Conservation (phyloP, 2,113 vertebrate species). For the Malaclemys terrapin region DNA sequence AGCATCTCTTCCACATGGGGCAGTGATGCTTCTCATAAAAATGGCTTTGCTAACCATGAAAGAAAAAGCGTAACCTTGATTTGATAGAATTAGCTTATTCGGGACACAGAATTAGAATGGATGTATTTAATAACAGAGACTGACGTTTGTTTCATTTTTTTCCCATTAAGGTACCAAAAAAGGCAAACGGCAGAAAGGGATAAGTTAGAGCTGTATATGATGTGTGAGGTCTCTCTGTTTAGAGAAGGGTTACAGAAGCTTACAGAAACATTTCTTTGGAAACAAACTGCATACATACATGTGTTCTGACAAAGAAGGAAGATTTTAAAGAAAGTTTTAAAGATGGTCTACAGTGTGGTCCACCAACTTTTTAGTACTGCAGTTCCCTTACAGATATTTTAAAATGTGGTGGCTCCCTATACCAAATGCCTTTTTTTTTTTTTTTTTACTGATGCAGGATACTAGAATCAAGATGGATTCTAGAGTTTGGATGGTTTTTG, state of each 20-base stretch:
- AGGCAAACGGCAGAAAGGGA: not conserved
- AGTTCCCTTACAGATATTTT: not conserved
- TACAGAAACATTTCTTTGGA: not conserved
- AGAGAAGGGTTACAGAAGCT: not conserved
- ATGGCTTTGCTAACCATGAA: not conserved
- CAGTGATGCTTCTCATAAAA: not conserved
- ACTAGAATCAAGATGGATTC: not conserved
- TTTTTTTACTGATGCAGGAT: not conserved
- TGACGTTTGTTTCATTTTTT: not conserved
- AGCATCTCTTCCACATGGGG: not conserved
- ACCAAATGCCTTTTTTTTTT: not conserved
- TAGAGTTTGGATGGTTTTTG: not conserved
- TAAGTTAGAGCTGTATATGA: not conserved
- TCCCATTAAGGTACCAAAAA: not conserved
- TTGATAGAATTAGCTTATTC: not conserved
- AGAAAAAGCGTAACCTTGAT: not conserved
- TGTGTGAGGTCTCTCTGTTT: not conserved
- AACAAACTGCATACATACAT: not conserved
- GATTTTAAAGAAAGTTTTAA: not conserved
- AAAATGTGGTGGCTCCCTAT: not conserved
- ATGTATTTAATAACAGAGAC: not conserved
- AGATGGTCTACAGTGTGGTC: no score
- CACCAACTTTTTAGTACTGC: not conserved
- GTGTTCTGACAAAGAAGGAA: accelerated
- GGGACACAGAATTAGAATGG: not conserved